Evolutionary conservation across 1,140 invertebrate species (phyloP), one percentile per base, ranked within the genome.

Genomic region (Ceratosolen solmsi): DNA sequence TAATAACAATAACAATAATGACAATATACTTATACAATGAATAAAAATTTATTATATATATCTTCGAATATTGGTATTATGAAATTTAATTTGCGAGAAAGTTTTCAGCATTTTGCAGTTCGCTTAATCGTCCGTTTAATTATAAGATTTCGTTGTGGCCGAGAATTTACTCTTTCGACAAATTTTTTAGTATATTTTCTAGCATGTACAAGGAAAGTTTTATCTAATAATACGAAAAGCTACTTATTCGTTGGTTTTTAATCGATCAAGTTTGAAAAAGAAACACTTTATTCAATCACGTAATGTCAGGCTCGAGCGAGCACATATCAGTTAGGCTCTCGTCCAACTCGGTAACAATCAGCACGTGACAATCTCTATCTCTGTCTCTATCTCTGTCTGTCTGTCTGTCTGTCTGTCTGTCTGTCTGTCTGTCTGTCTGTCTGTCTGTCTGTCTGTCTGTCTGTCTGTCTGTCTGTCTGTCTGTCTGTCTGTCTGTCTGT

Each of bases 261-360:
- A 75, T 51, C 65, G 36, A 56, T 68, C 68, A 54, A 75, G 56
- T 41, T 58, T 58, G 63, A 46, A n/a, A 33, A 75, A 56, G 58
- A 33, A 63, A 60, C 73, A 74, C 9, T 81, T 81, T 75, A 70
- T 68, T 81, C 68, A 75, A 81, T 81, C 54, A 68, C 30, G 20
- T 30, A 20, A 41, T 49, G 27, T 15, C 17, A 15, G 25, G 79
- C 30, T 63, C 51, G 13, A 36, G 27, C 33, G 13, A n/a, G 20
- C 2, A 11, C 30, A 25, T 38, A 17, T 25, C 17, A 9, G 30
- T 54, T 2, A 30, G 25, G 27, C n/a, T 65, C 5, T 22, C 49
- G 49, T 51, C n/a, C 22, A 60, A 70, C 51, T 71, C 60, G 13
- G 20, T 71, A 76, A 49, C 70, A 36, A 77, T 54, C 49, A 22